Percentiles rank a stretch among this genome's conserved stretches.
These are phyloP conservation scores for Atta cephalotes DNA, from an alignment of 1,140 invertebrate species.

Conservation along the genomic window DNA sequence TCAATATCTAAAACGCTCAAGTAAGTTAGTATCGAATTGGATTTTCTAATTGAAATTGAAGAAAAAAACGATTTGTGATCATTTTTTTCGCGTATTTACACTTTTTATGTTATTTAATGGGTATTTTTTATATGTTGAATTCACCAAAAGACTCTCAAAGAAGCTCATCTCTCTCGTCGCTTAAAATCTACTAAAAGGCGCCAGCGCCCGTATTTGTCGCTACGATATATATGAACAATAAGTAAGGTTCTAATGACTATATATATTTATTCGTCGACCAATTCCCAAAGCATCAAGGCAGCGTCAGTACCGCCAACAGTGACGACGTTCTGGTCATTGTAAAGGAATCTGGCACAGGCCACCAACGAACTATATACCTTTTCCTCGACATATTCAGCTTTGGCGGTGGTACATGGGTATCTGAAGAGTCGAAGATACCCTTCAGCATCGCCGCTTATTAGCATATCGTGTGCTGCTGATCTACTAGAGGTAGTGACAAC, in stretches of 20 bases:
- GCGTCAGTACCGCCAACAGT: conserved; percentile 97
- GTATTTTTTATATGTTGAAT: conserved; percentile 14
- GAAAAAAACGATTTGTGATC: not conserved
- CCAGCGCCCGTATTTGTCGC: conserved; percentile 75
- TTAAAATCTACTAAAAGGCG: conserved; percentile 79
- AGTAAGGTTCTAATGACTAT: conserved; percentile 12
- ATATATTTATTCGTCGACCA: conserved; percentile 91
- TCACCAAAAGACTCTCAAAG: not conserved
- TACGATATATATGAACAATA: conserved; percentile 25
- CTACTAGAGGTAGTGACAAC: conserved; percentile 93
- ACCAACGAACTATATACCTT: conserved; percentile 96
- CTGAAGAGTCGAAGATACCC: conserved; percentile 96
- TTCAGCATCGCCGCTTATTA: conserved; percentile 95
- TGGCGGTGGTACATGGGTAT: conserved; percentile 93
- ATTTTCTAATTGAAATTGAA: conserved; percentile 11
- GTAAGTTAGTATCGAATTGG: not conserved
- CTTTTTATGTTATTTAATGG: not conserved
- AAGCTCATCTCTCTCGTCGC: conserved; percentile 6
- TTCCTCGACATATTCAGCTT: conserved; percentile 94
- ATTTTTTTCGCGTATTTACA: conserved; percentile 2
- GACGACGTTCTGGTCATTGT: conserved; percentile 94
- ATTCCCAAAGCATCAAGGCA: conserved; percentile 96
- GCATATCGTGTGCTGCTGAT: conserved; percentile 92
- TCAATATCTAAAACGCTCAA: not conserved
- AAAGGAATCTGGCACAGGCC: conserved; percentile 93